Evolutionary conservation across 2,113 vertebrate genomes (phyloP).

Genomic region (Copsychus sechellarum): DNA sequence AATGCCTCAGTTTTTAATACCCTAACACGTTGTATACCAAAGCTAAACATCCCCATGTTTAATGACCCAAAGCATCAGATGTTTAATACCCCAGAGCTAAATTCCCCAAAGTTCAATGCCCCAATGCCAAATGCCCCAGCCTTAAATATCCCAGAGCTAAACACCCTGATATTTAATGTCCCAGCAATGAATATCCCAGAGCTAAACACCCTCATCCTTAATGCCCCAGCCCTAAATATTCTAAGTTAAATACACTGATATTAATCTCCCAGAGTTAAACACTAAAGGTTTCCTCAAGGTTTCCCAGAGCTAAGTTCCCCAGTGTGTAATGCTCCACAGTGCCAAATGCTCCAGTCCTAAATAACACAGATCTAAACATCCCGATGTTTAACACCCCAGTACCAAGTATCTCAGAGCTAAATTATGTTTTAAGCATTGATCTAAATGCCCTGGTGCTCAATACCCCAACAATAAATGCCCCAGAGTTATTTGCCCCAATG

Average conservation of each 20-base stretch:
- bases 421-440: background rate
- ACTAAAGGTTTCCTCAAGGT: background rate
- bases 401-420: background rate
- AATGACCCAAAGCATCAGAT: too few species aligned
- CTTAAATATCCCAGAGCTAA: background rate
- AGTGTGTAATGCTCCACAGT: too few species aligned
- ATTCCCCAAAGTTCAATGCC: too few species aligned
- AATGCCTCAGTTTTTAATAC: background rate
- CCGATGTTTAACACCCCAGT: too few species aligned
- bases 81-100: background rate
- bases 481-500: background rate
- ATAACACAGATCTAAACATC: background rate
- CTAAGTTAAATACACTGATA: background rate
- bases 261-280: background rate
- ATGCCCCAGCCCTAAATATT: background rate
- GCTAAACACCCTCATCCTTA: too few species aligned
- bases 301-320: too few species aligned
- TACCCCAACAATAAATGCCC: background rate
- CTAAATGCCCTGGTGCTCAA: background rate
- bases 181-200: background rate
- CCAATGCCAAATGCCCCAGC: too few species aligned
- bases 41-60: background rate
- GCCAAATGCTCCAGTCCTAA: background rate
- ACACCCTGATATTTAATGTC: background rate
- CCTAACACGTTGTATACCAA: background rate